Evolutionary conservation across 1,140 invertebrate species (phyloP).

Genomic region (Caenorhabditis briggsae): DNA sequence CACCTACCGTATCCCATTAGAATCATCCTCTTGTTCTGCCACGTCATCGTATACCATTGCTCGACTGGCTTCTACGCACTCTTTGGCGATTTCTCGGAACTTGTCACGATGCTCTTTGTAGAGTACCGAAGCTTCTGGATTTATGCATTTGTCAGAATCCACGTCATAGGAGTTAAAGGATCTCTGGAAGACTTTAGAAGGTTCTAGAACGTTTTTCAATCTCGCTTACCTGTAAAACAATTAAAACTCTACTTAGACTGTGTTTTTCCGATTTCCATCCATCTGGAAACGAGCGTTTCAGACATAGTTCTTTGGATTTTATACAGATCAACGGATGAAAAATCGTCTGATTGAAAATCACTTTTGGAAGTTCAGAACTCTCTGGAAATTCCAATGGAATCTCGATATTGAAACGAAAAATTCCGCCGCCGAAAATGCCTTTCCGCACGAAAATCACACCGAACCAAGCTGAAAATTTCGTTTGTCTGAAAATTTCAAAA

Average conservation of each 20-base stretch:
- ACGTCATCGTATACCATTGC: constrained; percentile 35
- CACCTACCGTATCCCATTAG: neutral
- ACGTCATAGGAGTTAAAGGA: constrained; percentile 43
- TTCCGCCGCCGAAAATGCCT: constrained; percentile 41
- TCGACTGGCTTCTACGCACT: constrained; percentile 26
- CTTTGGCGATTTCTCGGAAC: constrained; percentile 34
- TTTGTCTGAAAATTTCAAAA: neutral
- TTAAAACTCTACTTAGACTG: neutral
- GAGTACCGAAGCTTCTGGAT: constrained; percentile 9
- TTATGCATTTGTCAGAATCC: constrained; percentile 13
- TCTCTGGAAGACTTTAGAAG: constrained; percentile 3
- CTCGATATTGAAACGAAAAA: constrained; percentile 28
- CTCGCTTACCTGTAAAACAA: constrained; percentile 9
- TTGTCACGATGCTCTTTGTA: constrained; percentile 38
- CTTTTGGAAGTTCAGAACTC: neutral
- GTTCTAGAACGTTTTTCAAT: neutral
- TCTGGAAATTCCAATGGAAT: constrained; percentile 25
- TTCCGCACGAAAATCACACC: constrained; percentile 43
- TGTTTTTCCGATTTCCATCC: constrained; percentile 46
- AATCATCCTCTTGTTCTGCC: neutral
- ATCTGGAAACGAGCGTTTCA: constrained; percentile 32
- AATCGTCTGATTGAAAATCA: neutral
- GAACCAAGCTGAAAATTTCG: constrained; percentile 23
- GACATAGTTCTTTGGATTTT: constrained; percentile 2
- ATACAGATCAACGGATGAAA: constrained; percentile 27